Evolutionary conservation across 2,113 vertebrate genomes (phyloP), one percentile per base, ranked within the genome.

Genomic region (Megatriorchis doriae): DNA sequence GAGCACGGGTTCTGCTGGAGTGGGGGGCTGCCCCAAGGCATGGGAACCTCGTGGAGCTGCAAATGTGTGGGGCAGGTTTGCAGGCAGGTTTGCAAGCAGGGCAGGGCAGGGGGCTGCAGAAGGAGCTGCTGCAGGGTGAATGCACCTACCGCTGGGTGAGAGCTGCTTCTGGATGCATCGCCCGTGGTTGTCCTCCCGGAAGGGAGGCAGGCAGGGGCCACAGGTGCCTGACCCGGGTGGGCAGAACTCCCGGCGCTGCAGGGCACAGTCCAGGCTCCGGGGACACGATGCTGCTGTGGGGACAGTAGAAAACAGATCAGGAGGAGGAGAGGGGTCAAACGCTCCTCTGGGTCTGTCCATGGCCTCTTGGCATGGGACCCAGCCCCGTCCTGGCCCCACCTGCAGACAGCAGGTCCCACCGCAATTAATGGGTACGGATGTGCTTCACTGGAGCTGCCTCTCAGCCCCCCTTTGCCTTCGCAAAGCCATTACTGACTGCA

Each of bases 231-330:
- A 97, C 2, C 99, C 99, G 0, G 97, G 97, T 0, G 75, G 97
- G 86, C 99, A 99, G 82, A 98, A 98, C 66, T 98, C 97, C 6
- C 99, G 97, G 56, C 98, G 98, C 82, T 98, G 98, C 83, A 98
- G 98, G 53, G 98, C 98, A 68, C 99, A 99, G 93, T 99, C 98
- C 95, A 99, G 94, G 95, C 98, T 99, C 71, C 98, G 97, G 1
- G 99, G 99, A 86, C 99, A 99, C 31, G 95, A 78, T 0, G 85
- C 98, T 65, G 98, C 98, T 99, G 97, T 14, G 31, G 74, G 45
- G 87, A 93, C 27, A 80, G 61, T 80, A 87, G 50, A 84, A 58
- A 52, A 72, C 25, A 84, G 58, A 32, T 92, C 77, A 96, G 59
- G 22, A 61, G 34, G 26, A 91, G 59, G 14, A 73, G 34, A 67